Conservation (phyloP, 2,888 invertebrate genomes). For the Eristalis arbustorum region DNA sequence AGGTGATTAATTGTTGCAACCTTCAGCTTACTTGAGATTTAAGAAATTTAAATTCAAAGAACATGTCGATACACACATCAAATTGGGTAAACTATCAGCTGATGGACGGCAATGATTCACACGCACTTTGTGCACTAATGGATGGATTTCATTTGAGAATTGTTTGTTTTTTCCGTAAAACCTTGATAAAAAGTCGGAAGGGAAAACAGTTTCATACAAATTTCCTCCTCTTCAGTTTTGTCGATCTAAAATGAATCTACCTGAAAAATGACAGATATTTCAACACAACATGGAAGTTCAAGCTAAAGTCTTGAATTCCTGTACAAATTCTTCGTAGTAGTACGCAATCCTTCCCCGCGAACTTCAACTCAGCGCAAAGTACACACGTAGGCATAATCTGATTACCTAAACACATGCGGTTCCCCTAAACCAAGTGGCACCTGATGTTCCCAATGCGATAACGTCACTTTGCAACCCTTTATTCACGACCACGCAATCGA, state of each 20-base stretch:
- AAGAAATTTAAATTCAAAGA: neutral
- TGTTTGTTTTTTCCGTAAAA: neutral
- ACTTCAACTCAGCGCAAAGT: too few species aligned
- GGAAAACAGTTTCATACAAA: too few species aligned
- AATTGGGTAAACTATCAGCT: neutral
- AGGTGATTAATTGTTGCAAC: neutral
- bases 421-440: neutral
- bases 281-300: too few species aligned
- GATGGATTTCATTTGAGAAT: neutral
- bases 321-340: too few species aligned
- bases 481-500: neutral
- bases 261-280: too few species aligned
- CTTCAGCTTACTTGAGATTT: neutral
- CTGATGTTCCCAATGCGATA: neutral
- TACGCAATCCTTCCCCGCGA: too few species aligned
- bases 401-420: neutral
- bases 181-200: too few species aligned
- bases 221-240: too few species aligned
- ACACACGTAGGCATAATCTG: neutral
- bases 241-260: too few species aligned
- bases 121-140: neutral
- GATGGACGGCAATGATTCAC: neutral
- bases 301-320: too few species aligned
- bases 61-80: neutral
- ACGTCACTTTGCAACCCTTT: neutral